Evolutionary conservation across 2,113 vertebrate genomes (phyloP), one percentile per base, ranked within the genome.

Genomic region (Loxodonta africana): DNA sequence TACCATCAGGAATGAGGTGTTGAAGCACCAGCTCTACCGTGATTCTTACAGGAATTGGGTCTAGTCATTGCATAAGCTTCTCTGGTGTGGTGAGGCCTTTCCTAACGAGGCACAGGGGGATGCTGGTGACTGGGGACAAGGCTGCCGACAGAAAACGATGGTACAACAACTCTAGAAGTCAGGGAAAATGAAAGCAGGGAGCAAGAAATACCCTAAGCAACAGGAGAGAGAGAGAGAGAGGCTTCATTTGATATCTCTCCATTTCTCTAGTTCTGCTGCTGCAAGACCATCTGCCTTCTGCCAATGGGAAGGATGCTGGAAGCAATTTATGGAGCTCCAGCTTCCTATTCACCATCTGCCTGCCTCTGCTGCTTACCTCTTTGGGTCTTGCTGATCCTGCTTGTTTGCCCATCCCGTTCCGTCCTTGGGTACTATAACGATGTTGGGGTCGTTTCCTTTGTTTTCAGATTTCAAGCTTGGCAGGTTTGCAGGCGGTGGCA

Each of bases 371-470:
- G 41, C 98, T 84, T 88, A 99, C 99, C 99, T 99, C 99, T 99
- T 99, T 99, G 99, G 99, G 99, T 99, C 99, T 99, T 99, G 99
- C 98, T 99, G 99, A 97, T 99, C 99, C 99, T 99, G 99, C 99
- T 99, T 99, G 99, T 99, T 99, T 98, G 99, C 99, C 99, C 99
- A 99, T 99, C 99, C 99, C 99, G 99, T 99, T 97, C 99, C 99
- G 99, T 99, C 99, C 99, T 99, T 99, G 98, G 99, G 99, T 98
- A 99, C 99, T 98, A 99, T 99, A 98, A 99, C 99, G 98, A 99
- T 99, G 99, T 99, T 99, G 98, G 99, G 99, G 98, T 99, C 99
- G 99, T 99, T 99, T 99, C 99, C 99, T 99, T 99, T 99, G 98
- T 99, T 99, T 98, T 99, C 99, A 92, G 99, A 99, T 98, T 99